These are phyloP conservation scores for Pangasius djambal DNA, from an alignment of 2,797 vertebrate genomes.

Conservation along the genomic window DNA sequence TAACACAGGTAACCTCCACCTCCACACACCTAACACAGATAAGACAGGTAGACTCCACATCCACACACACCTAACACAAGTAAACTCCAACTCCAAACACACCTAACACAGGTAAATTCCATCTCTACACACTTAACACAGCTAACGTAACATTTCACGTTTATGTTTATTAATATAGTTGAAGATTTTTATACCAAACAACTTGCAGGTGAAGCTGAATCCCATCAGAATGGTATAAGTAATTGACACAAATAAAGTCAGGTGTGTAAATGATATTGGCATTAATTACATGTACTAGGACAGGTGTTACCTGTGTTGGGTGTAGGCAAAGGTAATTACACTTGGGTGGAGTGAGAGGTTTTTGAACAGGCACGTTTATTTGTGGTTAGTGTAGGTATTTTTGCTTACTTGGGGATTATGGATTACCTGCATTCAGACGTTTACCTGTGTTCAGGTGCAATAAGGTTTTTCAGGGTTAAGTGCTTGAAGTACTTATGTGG, in stretches of 20 bases:
- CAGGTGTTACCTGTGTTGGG: slow-evolving; percentile 2
- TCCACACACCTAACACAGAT: no score
- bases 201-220: neutral
- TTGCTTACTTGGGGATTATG: no score
- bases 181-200: neutral
- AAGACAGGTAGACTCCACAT: no score
- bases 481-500: neutral
- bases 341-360: slow-evolving; percentile 10
- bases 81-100: no score
- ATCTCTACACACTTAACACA: no score
- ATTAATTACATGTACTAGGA: neutral
- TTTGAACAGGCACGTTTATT: neutral
- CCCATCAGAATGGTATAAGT: neutral
- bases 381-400: neutral
- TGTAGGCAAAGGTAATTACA: neutral
- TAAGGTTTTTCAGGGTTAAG: neutral
- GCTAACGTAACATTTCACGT: neutral
- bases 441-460: neutral
- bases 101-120: neutral
- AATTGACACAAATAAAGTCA: neutral
- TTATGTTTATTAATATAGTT: neutral
- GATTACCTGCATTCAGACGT: neutral
- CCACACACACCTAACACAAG: no score
- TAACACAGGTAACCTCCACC: neutral
- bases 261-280: neutral